phyloP scores from a whole-genome alignment of 2,797 vertebrate species.

The Alectoris magna region DNA sequence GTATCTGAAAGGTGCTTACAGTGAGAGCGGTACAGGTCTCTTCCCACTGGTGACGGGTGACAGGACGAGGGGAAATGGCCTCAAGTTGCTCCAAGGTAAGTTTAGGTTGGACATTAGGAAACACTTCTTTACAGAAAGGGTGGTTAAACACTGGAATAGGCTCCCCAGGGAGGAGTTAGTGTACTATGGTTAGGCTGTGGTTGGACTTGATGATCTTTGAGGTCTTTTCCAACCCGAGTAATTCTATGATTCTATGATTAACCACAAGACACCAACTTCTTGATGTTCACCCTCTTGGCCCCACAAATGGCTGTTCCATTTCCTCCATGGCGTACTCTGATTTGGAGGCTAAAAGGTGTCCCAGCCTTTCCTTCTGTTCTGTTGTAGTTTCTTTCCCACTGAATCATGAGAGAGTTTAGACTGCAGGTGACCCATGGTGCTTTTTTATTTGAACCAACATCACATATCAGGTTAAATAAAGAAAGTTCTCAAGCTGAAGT shows the following conservation, averaged over 20 bases:
- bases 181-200: too few species aligned
- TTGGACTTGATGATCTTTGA: too few species aligned
- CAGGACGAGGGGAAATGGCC: too few species aligned
- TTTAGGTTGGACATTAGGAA: too few species aligned
- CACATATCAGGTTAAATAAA: not conserved
- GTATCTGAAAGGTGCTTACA: too few species aligned
- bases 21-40: too few species aligned
- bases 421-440: not conserved
- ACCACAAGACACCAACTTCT: not conserved
- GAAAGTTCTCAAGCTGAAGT: not conserved
- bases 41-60: too few species aligned
- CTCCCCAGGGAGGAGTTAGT: too few species aligned
- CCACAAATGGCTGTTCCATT: rapidly evolving
- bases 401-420: not conserved
- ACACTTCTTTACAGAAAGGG: too few species aligned
- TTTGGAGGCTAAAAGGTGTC: not conserved
- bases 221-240: too few species aligned
- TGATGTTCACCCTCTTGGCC: not conserved
- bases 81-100: too few species aligned
- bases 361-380: not conserved
- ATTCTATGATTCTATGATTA: not conserved
- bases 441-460: not conserved
- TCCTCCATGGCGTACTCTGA: not conserved
- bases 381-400: not conserved
- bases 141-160: too few species aligned